phyloP scores from a whole-genome alignment of 2,797 vertebrate species.

The Thalassophryne amazonica region DNA sequence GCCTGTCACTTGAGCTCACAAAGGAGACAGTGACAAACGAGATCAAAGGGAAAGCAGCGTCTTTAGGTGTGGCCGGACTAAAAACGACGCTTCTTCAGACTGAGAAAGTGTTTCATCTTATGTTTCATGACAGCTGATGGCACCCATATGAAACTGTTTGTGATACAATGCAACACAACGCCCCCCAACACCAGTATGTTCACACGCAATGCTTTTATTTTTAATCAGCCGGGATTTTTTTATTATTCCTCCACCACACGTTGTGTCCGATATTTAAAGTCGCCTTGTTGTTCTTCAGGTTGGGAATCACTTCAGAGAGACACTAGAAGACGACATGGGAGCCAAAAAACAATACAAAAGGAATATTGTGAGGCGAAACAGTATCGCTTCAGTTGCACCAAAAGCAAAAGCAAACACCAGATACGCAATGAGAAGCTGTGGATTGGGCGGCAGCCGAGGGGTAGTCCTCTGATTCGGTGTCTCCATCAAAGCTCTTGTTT shows the following conservation, averaged over 20 bases:
- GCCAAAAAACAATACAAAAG: conserved; percentile 48
- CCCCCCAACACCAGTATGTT: conserved; percentile 28
- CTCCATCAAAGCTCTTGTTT: conserved; percentile 75
- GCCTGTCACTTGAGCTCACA: conserved; percentile 20
- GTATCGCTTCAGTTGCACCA: conserved; percentile 45
- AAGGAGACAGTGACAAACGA: conserved; percentile 26
- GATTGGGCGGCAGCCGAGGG: conserved; percentile 38
- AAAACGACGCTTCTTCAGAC: conserved; percentile 31
- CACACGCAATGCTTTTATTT: conserved; percentile 44
- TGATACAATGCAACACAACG: conserved; percentile 39
- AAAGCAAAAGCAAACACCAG: conserved; percentile 67
- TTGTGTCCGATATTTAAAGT: conserved; percentile 28
- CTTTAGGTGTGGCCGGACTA: conserved; percentile 35
- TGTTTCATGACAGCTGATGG: conserved; percentile 53
- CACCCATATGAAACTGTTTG: conserved; percentile 48
- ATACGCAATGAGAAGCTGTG: conserved; percentile 48
- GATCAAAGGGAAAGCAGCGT: conserved; percentile 32
- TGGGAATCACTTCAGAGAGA: conserved; percentile 55
- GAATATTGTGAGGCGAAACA: conserved; percentile 55
- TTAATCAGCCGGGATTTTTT: conserved; percentile 26
- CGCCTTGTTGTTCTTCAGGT: conserved; percentile 34
- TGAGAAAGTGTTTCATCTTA: conserved; percentile 49
- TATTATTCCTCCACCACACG: conserved; percentile 37
- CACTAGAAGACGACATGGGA: conserved; percentile 47
- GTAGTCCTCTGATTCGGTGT: conserved; percentile 56